These are phyloP conservation scores for Erannis defoliaria DNA, from an alignment of 2,888 invertebrate genomes.

Conservation along the genomic window DNA sequence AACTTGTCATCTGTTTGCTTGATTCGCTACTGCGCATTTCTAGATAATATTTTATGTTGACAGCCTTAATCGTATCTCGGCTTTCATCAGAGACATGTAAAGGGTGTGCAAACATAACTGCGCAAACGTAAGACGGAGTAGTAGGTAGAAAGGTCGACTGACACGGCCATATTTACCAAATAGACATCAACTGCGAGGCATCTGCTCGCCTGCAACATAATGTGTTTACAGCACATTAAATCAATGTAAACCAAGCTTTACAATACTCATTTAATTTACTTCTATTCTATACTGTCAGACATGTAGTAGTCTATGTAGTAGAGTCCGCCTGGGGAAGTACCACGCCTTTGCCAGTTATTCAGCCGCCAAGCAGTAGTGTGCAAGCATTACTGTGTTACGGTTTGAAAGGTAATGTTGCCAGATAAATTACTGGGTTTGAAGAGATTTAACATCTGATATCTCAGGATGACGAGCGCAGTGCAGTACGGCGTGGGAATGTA, in stretches of 20 bases:
- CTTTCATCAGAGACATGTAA: constrained; percentile 56
- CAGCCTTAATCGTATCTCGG: constrained; percentile 56
- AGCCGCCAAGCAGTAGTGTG: too few relatives aligned
- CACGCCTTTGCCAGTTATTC: too few relatives aligned
- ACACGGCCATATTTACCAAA: constrained; percentile 66
- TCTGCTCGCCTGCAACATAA: constrained; percentile 60
- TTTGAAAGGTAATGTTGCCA: too few relatives aligned
- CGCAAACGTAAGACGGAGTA: constrained; percentile 44
- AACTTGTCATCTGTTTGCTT: constrained; percentile 34
- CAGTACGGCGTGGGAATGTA: too few relatives aligned
- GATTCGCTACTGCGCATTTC: constrained; percentile 56
- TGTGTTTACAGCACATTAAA: constrained; percentile 56
- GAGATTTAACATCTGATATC: too few relatives aligned
- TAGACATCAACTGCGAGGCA: constrained; percentile 67
- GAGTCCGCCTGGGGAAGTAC: too few relatives aligned
- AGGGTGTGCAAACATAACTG: constrained; percentile 52
- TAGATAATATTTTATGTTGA: constrained; percentile 56
- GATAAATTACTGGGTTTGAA: too few relatives aligned
- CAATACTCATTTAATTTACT: too few relatives aligned
- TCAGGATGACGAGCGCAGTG: too few relatives aligned
- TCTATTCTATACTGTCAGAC: neutral
- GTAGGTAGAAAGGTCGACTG: constrained; percentile 42
- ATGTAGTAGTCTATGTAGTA: too few relatives aligned
- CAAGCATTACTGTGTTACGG: too few relatives aligned
- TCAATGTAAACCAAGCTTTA: constrained; percentile 49